Conservation (phyloP, 1,140 invertebrate species). For the Cyphomyrmex costatus region DNA sequence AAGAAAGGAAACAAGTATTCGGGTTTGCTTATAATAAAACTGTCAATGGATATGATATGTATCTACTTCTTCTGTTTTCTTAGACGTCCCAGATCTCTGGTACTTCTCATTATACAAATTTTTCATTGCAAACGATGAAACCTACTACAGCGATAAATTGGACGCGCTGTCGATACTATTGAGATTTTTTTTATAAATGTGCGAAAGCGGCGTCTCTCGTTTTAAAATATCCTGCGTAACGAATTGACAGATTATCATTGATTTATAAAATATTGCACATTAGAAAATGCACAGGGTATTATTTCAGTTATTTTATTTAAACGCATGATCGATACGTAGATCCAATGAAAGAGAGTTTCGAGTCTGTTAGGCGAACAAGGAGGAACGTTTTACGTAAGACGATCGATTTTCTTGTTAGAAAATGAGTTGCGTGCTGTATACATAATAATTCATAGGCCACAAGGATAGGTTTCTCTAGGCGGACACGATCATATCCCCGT, state of each 20-base stretch:
- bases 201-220: neutral
- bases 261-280: slow-evolving; percentile 49
- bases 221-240: slow-evolving; percentile 50
- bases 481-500: slow-evolving; percentile 6
- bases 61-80: slow-evolving; percentile 16
- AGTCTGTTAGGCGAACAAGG: slow-evolving; percentile 69
- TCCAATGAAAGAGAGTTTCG: slow-evolving; percentile 41
- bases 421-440: slow-evolving; percentile 33
- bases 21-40: neutral
- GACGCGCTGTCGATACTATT: slow-evolving; percentile 15
- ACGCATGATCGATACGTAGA: slow-evolving; percentile 32
- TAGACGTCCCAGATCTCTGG: neutral
- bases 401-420: slow-evolving; percentile 35
- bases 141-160: slow-evolving; percentile 1
- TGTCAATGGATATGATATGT: slow-evolving; percentile 40
- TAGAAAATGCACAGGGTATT: slow-evolving; percentile 12
- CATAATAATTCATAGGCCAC: slow-evolving; percentile 65
- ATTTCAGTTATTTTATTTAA: neutral
- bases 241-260: slow-evolving; percentile 15
- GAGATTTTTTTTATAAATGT: neutral
- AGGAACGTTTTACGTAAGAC: slow-evolving; percentile 68
- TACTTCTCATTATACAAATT: neutral
- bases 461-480: slow-evolving; percentile 65
- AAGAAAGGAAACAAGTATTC: neutral
- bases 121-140: neutral